phyloP scores from a whole-genome alignment of 2,113 vertebrate species.

The Sturnus vulgaris region DNA sequence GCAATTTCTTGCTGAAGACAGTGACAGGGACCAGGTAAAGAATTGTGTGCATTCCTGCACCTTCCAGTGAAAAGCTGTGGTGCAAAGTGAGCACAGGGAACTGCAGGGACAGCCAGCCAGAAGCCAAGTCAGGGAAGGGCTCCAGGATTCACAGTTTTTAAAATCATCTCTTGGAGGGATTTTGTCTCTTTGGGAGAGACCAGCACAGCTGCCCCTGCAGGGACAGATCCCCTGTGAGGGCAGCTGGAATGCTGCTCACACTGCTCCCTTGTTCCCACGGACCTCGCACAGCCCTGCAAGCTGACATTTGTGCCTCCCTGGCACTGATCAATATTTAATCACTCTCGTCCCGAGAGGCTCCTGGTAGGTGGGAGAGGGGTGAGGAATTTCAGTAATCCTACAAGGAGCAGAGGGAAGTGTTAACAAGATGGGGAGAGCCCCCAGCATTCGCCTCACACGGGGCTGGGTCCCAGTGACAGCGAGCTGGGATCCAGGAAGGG shows the following conservation, averaged over 20 bases:
- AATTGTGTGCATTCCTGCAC: background rate
- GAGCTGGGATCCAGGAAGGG: background rate
- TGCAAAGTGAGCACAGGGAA: background rate
- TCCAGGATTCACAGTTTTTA: background rate
- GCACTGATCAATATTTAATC: background rate
- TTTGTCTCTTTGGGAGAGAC: background rate
- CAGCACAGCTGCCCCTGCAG: background rate
- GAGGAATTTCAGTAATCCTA: slow-evolving; percentile 49
- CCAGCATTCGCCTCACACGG: accelerated
- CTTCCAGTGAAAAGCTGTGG: background rate
- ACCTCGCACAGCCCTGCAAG: background rate
- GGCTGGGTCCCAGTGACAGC: accelerated
- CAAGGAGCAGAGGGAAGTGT: background rate
- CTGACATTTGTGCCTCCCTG: background rate
- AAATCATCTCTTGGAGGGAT: background rate
- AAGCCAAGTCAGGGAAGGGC: background rate
- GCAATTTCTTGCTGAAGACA: background rate
- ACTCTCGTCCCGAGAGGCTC: background rate
- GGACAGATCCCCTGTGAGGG: background rate
- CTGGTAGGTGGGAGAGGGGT: background rate
- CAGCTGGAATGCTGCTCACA: background rate
- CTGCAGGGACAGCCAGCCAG: background rate
- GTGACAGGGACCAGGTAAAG: background rate
- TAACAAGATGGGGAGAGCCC: background rate
- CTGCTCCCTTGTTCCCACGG: background rate